Conservation (phyloP, 1,140 invertebrate species). For the Drosophila santomea region DNA sequence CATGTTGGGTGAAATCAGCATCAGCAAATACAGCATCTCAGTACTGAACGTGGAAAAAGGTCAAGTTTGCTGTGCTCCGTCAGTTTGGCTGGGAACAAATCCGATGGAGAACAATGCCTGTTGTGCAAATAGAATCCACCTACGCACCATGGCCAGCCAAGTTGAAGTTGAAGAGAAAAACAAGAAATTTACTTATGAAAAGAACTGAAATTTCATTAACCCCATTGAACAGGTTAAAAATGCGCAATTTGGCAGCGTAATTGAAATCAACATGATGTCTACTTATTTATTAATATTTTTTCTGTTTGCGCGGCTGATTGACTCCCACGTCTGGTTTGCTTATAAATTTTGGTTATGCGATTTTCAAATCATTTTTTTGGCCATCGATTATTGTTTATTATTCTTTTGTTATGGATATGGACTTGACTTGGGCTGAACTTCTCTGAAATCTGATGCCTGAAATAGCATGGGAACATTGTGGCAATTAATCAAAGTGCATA, state of each 20-base stretch:
- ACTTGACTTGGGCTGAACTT: slow-evolving; percentile 50
- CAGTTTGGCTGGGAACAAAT: slow-evolving; percentile 42
- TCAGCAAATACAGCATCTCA: slow-evolving; percentile 1
- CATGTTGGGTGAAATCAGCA: slow-evolving; percentile 42
- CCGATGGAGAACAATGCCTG: slow-evolving; percentile 29
- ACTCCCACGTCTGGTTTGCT: slow-evolving; percentile 74
- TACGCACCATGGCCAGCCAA: slow-evolving; percentile 19
- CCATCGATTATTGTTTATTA: slow-evolving; percentile 69
- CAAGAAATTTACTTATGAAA: slow-evolving; percentile 19
- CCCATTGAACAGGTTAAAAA: slow-evolving; percentile 48
- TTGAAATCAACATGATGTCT: slow-evolving; percentile 81
- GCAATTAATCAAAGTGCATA: slow-evolving; percentile 77
- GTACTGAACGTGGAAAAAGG: slow-evolving; percentile 37
- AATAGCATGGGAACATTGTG: slow-evolving; percentile 74
- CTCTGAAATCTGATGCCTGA: slow-evolving; percentile 52
- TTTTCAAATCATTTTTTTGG: slow-evolving; percentile 63
- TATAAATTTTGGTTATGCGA: slow-evolving; percentile 54
- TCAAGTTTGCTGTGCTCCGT: slow-evolving; percentile 57
- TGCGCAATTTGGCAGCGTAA: slow-evolving; percentile 64
- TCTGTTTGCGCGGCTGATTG: slow-evolving; percentile 57
- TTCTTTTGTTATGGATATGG: slow-evolving; percentile 72
- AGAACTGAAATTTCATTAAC: slow-evolving; percentile 73
- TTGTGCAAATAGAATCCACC: slow-evolving; percentile 46
- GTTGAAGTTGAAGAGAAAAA: neutral
- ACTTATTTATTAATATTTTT: slow-evolving; percentile 62